Conservation (phyloP, 2,888 invertebrate genomes). For the Chrysolina oricalcia region DNA sequence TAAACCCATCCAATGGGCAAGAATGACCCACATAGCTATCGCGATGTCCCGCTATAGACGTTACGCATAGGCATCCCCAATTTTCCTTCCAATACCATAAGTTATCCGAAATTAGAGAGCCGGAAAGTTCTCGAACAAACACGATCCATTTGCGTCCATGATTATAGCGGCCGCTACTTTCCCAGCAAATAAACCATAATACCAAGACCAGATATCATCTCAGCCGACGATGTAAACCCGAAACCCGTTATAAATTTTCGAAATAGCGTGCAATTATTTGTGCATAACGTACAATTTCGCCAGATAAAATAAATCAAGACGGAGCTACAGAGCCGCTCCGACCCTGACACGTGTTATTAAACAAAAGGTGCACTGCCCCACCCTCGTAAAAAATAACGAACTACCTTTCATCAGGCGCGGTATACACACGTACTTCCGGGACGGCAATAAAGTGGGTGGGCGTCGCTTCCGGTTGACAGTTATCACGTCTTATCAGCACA, state of each 20-base stretch:
- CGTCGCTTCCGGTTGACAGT: conserved; percentile 64
- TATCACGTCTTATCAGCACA: conserved; percentile 67
- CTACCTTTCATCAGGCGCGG: conserved; percentile 67
- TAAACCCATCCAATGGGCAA: too few species aligned
- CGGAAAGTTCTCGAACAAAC: conserved; percentile 11
- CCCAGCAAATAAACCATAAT: conserved; percentile 38
- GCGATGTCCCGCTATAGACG: not conserved
- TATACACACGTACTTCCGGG: conserved; percentile 66
- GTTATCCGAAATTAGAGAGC: not conserved
- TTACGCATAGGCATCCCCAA: not conserved
- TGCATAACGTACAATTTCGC: conserved; percentile 55
- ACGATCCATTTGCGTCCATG: conserved; percentile 15
- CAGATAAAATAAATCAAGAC: conserved; percentile 64
- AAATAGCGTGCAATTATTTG: conserved; percentile 64
- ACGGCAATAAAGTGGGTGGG: conserved; percentile 65
- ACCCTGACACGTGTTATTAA: conserved; percentile 65
- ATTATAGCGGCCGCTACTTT: conserved; percentile 23
- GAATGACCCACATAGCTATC: too few species aligned
- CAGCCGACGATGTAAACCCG: conserved; percentile 31
- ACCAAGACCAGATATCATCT: conserved; percentile 37
- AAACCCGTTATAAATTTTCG: conserved; percentile 63
- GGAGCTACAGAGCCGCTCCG: conserved; percentile 43
- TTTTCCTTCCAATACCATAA: not conserved
- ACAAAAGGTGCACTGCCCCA: conserved; percentile 58
- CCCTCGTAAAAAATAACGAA: conserved; percentile 67